Evolutionary conservation across 2,113 vertebrate genomes (phyloP), one percentile per base, ranked within the genome.

Genomic region (Odontesthes bonariensis): DNA sequence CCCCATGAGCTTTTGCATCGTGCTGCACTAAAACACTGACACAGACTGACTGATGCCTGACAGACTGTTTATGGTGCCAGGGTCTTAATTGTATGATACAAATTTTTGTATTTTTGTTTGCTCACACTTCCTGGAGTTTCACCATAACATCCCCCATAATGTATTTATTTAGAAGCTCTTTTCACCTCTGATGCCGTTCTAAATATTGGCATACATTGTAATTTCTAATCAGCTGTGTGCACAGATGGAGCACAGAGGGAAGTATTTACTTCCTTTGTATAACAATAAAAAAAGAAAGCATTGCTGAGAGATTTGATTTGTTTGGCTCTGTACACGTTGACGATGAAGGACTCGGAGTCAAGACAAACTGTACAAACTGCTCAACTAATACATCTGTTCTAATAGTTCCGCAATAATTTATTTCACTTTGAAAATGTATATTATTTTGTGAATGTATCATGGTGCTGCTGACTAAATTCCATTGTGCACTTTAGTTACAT

Each of bases 391-490:
- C 81, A 90, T 59, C 82, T 58, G 75, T 87, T 73, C 58, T 33
- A 72, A 83, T 61, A 73, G 81, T 71, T 84, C 77, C 56, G 76
- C 63, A 77, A 84, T 93, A 93, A 97, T 98, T 98, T 98, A 98
- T 97, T 98, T 96, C 93, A 93, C 95, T 89, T 86, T 94, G 88
- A 95, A 92, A 67, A 85, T 86, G 93, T 96, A 88, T 97, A 97
- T 97, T 98, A 98, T 97, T 97, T 96, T 96, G 94, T 97, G 96
- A 98, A 96, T 95, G 77, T 97, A 96, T 96, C 93, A 93, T 89
- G 93, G 95, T 97, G 96, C 97, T 98, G 97, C 97, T 97, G 96
- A 96, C 92, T 94, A 84, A 91, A 88, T 95, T 93, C 81, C 94
- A 95, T 96, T 95, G 96, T 97, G 97, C 97, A 97, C 96, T 98